phyloP scores from a whole-genome alignment of 2,113 vertebrate genomes.

The Apeltes quadracus region DNA sequence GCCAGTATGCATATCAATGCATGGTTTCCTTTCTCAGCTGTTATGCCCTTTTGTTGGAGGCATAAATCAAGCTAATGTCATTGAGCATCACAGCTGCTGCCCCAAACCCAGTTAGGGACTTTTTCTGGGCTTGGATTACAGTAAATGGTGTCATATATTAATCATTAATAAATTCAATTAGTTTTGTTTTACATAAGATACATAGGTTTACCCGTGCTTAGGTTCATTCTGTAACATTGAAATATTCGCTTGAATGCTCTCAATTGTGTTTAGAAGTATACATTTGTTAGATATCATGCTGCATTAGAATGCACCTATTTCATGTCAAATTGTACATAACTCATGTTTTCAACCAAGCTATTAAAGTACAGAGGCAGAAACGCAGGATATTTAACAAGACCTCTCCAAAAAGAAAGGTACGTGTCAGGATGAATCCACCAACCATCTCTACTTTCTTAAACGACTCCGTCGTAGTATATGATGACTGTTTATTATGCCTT shows the following conservation, averaged over 20 bases:
- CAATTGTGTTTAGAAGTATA: not conserved
- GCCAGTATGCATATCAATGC: not conserved
- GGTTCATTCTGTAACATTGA: not conserved
- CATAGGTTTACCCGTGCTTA: not conserved
- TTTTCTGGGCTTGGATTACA: not conserved
- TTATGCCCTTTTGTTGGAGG: not conserved
- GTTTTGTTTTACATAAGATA: not conserved
- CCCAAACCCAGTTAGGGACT: not conserved
- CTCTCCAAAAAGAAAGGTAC: conserved; percentile 25
- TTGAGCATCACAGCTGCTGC: not conserved
- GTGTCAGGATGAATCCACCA: not conserved
- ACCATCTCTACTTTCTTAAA: not conserved
- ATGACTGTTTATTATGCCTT: not conserved
- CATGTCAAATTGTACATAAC: not conserved
- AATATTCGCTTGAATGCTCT: not conserved
- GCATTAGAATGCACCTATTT: not conserved
- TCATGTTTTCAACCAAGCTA: conserved; percentile 36
- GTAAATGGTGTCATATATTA: not conserved
- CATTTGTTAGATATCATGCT: not conserved
- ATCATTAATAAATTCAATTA: not conserved
- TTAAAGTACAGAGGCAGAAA: conserved; percentile 61
- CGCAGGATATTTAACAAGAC: conserved; percentile 19
- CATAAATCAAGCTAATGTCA: not conserved
- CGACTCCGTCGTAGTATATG: too few species aligned
- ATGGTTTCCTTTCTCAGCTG: too few species aligned